Conservation (phyloP, 2,797 vertebrate genomes). For the Rhinatrema bivittatum region DNA sequence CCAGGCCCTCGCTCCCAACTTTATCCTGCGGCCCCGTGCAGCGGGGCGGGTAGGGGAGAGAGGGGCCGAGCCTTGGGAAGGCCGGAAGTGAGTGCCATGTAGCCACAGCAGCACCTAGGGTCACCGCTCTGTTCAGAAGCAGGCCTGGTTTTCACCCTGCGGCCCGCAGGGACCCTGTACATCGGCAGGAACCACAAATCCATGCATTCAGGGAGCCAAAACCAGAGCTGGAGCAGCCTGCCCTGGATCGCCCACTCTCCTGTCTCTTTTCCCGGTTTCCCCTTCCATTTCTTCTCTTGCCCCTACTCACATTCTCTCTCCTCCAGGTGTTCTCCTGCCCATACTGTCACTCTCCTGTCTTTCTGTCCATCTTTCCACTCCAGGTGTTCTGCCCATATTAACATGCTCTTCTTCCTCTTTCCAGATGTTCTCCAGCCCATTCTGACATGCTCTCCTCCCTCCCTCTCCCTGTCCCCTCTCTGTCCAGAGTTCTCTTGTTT, state of each 20-base stretch:
- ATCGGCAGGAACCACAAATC: not conserved
- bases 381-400: too few species aligned
- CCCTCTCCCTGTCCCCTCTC: not conserved
- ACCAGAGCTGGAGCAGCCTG: too few species aligned
- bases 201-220: not conserved
- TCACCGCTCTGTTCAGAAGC: too few species aligned
- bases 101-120: too few species aligned
- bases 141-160: too few species aligned
- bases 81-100: too few species aligned
- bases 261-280: not conserved
- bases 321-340: not conserved
- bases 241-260: not conserved
- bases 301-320: too few species aligned
- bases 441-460: not conserved
- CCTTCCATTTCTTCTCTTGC: not conserved
- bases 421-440: slow-evolving; percentile 5
- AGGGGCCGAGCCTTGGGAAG: not conserved
- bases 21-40: not conserved
- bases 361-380: not conserved
- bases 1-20: not conserved
- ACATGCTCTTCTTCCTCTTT: too few species aligned
- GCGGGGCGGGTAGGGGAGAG: too few species aligned
- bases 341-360: not conserved
- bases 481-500: too few species aligned
- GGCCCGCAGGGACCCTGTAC: too few species aligned